These are phyloP conservation scores for Mystacornis crossleyi DNA, from an alignment of 2,113 vertebrate species.

Conservation along the genomic window DNA sequence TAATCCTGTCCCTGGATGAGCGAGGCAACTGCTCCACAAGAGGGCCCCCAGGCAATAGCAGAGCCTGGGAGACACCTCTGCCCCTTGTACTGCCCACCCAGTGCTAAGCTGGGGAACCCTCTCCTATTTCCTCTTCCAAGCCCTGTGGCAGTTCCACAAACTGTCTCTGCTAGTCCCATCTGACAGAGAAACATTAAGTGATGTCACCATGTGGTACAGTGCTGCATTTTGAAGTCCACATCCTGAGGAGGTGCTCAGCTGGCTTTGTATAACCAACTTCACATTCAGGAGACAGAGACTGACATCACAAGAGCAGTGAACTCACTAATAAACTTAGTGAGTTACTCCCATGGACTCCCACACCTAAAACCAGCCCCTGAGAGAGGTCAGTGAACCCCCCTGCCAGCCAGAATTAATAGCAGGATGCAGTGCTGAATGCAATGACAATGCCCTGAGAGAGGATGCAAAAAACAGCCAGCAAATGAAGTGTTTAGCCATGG, in stretches of 20 bases:
- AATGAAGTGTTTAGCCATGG: not conserved
- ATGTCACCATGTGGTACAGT: not conserved
- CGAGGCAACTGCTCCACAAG: not conserved
- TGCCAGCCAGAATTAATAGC: not conserved
- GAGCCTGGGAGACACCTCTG: not conserved
- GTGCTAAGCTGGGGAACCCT: accelerated
- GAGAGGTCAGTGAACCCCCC: not conserved
- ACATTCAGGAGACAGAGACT: not conserved
- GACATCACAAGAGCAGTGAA: not conserved
- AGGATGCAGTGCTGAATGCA: not conserved
- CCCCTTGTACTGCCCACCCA: not conserved
- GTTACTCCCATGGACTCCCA: not conserved
- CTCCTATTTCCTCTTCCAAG: not conserved
- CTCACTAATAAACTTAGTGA: not conserved
- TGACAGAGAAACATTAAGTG: not conserved
- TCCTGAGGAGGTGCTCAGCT: not conserved
- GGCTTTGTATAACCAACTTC: not conserved
- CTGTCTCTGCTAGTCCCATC: not conserved
- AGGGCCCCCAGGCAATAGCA: not conserved
- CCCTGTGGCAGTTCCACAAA: not conserved
- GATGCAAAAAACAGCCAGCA: not conserved
- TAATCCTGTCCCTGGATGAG: not conserved
- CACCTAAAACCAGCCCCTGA: not conserved
- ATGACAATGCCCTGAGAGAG: not conserved
- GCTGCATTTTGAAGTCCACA: not conserved